phyloP scores from a whole-genome alignment of 2,113 vertebrate species.

The Petaurus breviceps region DNA sequence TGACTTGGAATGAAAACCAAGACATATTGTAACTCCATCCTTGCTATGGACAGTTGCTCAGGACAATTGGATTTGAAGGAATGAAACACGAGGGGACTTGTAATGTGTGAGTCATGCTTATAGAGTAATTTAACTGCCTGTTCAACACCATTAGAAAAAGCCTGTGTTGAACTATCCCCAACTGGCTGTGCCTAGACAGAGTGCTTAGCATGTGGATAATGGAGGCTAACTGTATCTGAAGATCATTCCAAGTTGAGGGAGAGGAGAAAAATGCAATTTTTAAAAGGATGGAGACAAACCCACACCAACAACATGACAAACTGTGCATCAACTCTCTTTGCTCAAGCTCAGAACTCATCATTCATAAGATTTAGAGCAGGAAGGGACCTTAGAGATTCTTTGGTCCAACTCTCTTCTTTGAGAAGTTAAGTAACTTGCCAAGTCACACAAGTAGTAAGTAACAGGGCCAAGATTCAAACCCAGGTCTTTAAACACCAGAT shows the following conservation, averaged over 20 bases:
- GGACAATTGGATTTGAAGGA: neutral
- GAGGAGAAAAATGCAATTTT: neutral
- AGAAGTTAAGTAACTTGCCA: neutral
- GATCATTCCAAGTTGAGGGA: too few species aligned
- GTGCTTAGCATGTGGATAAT: neutral
- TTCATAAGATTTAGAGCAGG: neutral
- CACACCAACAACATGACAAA: neutral
- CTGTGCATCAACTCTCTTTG: neutral
- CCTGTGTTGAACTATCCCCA: neutral
- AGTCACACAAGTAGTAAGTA: neutral
- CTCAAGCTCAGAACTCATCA: neutral
- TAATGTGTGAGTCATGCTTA: neutral
- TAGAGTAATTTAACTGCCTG: neutral
- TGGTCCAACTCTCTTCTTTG: neutral
- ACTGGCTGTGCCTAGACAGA: neutral
- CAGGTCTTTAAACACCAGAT: neutral
- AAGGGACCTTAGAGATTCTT: neutral
- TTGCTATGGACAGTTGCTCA: neutral
- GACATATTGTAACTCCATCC: neutral
- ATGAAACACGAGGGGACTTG: neutral
- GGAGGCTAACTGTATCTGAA: rapidly evolving
- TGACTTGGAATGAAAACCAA: neutral
- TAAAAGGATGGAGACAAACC: neutral
- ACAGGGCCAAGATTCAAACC: neutral
- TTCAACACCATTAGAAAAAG: neutral